Base-by-base conservation (phyloP, 2,888 invertebrate genomes). In the Auanema sp. region DNA sequence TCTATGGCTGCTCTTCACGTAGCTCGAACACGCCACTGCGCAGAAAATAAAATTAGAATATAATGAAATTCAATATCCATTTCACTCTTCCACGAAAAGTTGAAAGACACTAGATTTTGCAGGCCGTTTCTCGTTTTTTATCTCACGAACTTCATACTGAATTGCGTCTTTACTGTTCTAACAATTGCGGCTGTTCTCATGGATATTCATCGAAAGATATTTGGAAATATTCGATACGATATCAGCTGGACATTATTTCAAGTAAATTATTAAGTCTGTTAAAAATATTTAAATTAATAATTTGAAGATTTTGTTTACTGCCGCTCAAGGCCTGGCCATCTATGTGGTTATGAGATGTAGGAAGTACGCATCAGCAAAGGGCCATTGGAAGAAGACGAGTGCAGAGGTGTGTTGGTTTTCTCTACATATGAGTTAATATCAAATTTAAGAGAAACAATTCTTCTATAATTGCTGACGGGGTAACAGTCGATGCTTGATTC, bases 61-160 rank as follows among this genome's bases (percentile, higher is more conserved):
- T 5, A 33, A 33, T 33, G 33, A 33, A 33, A 33, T 3, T 5
- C 3, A 33, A 33, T 33, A 33, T 33, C 8, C 8, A n/a, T n/a
- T n/a, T n/a, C n/a, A n/a, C n/a, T n/a, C n/a, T n/a, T n/a, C n/a
- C n/a, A n/a, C n/a, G n/a, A n/a, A n/a, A n/a, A n/a, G n/a, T n/a
- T n/a, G n/a, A n/a, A n/a, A n/a, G n/a, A n/a, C n/a, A n/a, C n/a
- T n/a, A n/a, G n/a, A 41, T 21, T 33, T 61, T 64, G 43, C 61
- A 69, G 69, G 41, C 76, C 76, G 14, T 76, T 75, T 44, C 63
- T 76, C 8, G 62, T 76, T 11, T 76, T 75, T 52, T 76, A 76
- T 65, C 64, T 68, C 54, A 72, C 74, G 3, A 76, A 76, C 60
- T 76, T 76, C 66, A 58, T 75, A 40, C 51, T 76, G 23, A 76